Evolutionary conservation across 2,113 vertebrate species (phyloP).

Genomic region (Poeciliopsis occidentalis): DNA sequence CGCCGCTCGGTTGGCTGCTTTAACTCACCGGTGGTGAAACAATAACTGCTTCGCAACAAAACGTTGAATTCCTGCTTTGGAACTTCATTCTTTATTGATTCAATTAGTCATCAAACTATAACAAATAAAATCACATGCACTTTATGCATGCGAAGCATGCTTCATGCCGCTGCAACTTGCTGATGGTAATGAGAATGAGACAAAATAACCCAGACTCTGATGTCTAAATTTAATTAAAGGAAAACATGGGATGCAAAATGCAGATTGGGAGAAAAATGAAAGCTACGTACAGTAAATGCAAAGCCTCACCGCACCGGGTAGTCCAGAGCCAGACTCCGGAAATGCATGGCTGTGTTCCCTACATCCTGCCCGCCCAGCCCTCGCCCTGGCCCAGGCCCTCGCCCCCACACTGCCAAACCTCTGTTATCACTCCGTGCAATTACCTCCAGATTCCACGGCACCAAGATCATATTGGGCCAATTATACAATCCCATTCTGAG

Average conservation of each 20-base stretch:
- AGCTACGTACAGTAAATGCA: slow-evolving; percentile 52
- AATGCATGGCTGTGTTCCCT: slow-evolving; percentile 78
- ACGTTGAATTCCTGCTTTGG: slow-evolving; percentile 67
- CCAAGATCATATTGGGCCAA: slow-evolving; percentile 58
- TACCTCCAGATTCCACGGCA: slow-evolving; percentile 70
- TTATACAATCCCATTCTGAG: slow-evolving; percentile 52
- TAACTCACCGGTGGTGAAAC: slow-evolving; percentile 48
- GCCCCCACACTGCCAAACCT: slow-evolving; percentile 66
- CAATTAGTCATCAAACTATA: slow-evolving; percentile 53
- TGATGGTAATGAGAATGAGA: slow-evolving; percentile 29
- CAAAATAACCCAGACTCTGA: slow-evolving; percentile 30
- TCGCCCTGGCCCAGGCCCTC: slow-evolving; percentile 62
- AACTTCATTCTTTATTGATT: slow-evolving; percentile 61
- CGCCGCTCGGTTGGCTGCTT: slow-evolving; percentile 56
- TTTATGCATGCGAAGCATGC: slow-evolving; percentile 24
- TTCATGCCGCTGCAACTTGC: slow-evolving; percentile 17
- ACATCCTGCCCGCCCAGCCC: slow-evolving; percentile 77
- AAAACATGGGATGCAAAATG: slow-evolving; percentile 15
- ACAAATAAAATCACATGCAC: slow-evolving; percentile 28
- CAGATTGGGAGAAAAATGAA: slow-evolving; percentile 25
- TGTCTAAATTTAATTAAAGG: slow-evolving; percentile 37
- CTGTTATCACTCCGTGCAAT: slow-evolving; percentile 75
- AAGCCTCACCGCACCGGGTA: slow-evolving; percentile 52
- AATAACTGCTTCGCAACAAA: slow-evolving; percentile 52
- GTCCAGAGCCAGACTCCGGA: slow-evolving; percentile 74